Evolutionary conservation across 2,113 vertebrate species (phyloP), one percentile per base, ranked within the genome.

Genomic region (Nothocercus nigrocapillus): DNA sequence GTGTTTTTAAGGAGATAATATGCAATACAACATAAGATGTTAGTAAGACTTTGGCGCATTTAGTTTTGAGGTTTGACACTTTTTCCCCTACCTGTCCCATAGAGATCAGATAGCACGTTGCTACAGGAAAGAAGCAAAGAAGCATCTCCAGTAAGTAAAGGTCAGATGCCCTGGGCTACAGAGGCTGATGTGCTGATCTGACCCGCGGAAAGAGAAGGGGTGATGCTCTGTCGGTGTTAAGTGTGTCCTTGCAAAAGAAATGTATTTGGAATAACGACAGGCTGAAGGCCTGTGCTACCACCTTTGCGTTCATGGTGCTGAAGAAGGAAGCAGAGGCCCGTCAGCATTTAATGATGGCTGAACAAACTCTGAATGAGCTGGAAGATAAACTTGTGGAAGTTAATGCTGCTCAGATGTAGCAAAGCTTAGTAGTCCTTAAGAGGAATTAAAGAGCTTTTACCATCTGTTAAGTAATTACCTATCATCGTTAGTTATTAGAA

Each of bases 381-480:
- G 81, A 97, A 90, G 85, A 94, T 74, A 86, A 94, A 96, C 76
- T 91, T 70, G 45, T 82, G 45, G 66, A 86, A 95, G 88, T 89
- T 96, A 88, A 91, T 90, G 88, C 78, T 95, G 73, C 84, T 76
- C 67, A 92, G 95, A 81, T 61, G 68, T 24, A 76, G 75, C 78
- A 82, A 84, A 87, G 86, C 76, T 96, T 91, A 89, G 76, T 90
- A 93, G 83, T 78, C 80, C 89, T 95, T 86, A 67, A 95, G 93
- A 86, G 77, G 75, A 93, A 92, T 96, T 95, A 94, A 91, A 92
- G 73, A 77, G 76, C 89, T 88, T 94, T 96, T 95, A 82, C 93
- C 88, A 93, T 96, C 95, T 97, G 94, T 75, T 97, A 93, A 94
- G 92, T 93, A 96, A 94, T 94, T 95, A 91, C 81, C 72, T 62